These are phyloP conservation scores for Phocides pigmalion DNA, from an alignment of 1,140 invertebrate species.

Conservation along the genomic window DNA sequence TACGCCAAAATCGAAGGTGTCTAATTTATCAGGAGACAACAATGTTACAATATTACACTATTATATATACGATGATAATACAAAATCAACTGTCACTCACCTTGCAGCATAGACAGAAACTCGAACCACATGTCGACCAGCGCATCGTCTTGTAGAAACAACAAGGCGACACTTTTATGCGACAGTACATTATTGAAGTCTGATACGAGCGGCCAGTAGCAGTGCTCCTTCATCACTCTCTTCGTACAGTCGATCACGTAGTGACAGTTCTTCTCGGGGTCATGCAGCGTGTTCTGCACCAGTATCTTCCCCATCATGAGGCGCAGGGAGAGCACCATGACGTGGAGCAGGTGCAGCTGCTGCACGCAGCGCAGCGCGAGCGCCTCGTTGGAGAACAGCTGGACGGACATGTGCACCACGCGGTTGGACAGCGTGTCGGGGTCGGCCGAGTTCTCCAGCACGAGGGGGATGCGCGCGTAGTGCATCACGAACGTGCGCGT, in stretches of 20 bases:
- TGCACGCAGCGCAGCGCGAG: constrained; percentile 95
- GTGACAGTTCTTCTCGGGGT: constrained; percentile 92
- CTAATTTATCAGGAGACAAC: too few relatives aligned
- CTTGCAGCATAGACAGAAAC: constrained; percentile 97
- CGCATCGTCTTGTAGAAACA: constrained; percentile 94
- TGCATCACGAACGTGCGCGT: constrained; percentile 97
- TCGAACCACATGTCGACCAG: constrained; percentile 97
- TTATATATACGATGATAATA: too few relatives aligned
- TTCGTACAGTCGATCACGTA: constrained; percentile 96
- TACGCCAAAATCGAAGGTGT: too few relatives aligned
- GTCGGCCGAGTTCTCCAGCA: constrained; percentile 93
- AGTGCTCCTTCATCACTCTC: constrained; percentile 98
- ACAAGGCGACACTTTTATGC: constrained; percentile 94
- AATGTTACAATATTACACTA: too few relatives aligned
- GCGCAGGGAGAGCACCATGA: constrained; percentile 96
- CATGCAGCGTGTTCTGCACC: constrained; percentile 93
- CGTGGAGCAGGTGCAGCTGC: constrained; percentile 94
- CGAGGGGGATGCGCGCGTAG: constrained; percentile 96
- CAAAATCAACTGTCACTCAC: constrained; percentile 73
- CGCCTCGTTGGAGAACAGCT: constrained; percentile 96
- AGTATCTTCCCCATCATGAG: constrained; percentile 97
- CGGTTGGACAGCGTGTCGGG: constrained; percentile 96
- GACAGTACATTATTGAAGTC: constrained; percentile 99
- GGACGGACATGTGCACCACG: constrained; percentile 98
- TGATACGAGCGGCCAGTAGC: constrained; percentile 98